Percentiles rank a stretch among this genome's conserved stretches.
Conservation (phyloP, 2,888 invertebrate genomes). For the Eueremaeus valkanovi region DNA sequence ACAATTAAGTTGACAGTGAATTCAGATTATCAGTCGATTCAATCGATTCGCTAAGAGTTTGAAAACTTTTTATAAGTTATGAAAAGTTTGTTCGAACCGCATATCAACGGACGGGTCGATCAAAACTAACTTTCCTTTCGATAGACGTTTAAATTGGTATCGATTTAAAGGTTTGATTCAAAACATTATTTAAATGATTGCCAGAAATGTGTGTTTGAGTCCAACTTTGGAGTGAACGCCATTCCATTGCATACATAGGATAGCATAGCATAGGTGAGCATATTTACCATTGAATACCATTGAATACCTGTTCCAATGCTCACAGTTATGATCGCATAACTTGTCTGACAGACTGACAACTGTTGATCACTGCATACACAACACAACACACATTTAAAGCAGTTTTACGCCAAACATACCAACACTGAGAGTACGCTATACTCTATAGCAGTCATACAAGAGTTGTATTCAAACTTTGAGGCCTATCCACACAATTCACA, state of each 20-base stretch:
- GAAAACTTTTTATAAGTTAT: not conserved
- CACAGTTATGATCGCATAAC: not conserved
- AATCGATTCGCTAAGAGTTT: not conserved
- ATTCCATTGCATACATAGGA: no score
- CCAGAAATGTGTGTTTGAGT: slow-evolving; percentile 8
- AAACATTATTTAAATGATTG: not conserved
- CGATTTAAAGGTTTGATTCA: not conserved
- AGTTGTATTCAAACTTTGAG: no score
- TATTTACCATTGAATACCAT: no score
- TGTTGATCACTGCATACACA: not conserved
- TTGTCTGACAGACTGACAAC: slow-evolving; percentile 7
- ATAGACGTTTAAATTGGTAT: no score
- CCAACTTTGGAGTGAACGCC: slow-evolving; percentile 10
- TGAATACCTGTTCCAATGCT: no score
- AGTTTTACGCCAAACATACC: not conserved
- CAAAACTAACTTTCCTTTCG: no score
- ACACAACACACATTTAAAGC: not conserved
- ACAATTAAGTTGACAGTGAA: no score
- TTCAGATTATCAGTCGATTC: no score
- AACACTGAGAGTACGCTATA: not conserved
- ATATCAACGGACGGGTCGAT: not conserved
- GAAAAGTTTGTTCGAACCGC: not conserved
- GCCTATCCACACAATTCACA: no score
- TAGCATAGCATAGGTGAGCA: no score
- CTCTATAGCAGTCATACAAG: no score